Base-by-base conservation (phyloP, 2,113 vertebrate genomes). In the Catharus fuscescens region DNA sequence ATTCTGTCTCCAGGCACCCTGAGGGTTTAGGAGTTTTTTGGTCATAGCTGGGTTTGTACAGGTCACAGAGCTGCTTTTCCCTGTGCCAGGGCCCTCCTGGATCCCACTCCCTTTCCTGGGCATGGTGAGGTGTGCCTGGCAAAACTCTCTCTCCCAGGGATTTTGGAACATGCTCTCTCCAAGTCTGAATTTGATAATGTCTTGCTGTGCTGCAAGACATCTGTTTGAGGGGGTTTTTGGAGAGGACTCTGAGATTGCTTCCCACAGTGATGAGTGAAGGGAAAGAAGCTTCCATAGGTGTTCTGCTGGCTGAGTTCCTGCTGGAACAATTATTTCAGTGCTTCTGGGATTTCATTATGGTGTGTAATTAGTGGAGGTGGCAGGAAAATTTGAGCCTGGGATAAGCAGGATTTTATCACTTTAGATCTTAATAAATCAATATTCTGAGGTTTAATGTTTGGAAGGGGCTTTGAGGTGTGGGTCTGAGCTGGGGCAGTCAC, bases 281-380 rank as follows among this genome's bases (percentile, higher is more conserved):
- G 42, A 44, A 18, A 93, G 81, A 69, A 83, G 71, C 60, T 96
- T 94, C 95, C 88, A 91, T 95, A 94, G 96, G 94, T 97, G 92
- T 83, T 96, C 48, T 2, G 1, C 79, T 94, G 96, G 92, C 92
- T 72, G 83, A 29, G 81, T 42, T 95, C 94, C 96, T 94, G 81
- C 92, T 94, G 96, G 93, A 96, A 88, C 77, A 87, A 83, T 88
- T 83, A 80, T 88, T 90, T 71, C 62, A 62, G 56, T 24, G 85
- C 96, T 94, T 66, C 87, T 92, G 94, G 90, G 85, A 80, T 96
- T 96, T 94, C 90, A 52, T 91, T 90, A 65, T 36, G 38, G 77
- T 73, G 59, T 88, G 87, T 95, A 91, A 95, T 88, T 85, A 94
- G 90, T 47, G 66, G 79, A 93, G 93, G 85, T 96, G 85, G 90